Evolutionary conservation across 2,888 invertebrate genomes (phyloP).

Genomic region (Eustalomyia histrio): DNA sequence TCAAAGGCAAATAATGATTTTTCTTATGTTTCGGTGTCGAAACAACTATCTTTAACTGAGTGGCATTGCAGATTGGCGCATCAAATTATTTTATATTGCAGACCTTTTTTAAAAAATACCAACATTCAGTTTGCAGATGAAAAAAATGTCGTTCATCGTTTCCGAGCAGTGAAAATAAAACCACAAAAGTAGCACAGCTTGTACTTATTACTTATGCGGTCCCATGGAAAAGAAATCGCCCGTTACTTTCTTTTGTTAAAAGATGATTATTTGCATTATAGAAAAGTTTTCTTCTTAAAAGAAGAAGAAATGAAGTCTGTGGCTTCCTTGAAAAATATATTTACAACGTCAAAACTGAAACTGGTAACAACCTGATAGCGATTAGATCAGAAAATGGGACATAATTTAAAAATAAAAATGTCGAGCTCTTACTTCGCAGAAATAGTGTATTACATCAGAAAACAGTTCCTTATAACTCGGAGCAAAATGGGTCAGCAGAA

Average conservation of each 20-base stretch:
- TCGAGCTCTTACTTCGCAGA: conserved; percentile 26
- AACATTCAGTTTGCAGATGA: conserved; percentile 35
- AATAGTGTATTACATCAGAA: conserved; percentile 30
- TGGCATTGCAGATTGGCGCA: conserved; percentile 12
- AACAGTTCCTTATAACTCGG: conserved; percentile 34
- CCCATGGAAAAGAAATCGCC: conserved; percentile 34
- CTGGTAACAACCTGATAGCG: conserved; percentile 18
- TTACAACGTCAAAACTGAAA: conserved; percentile 33
- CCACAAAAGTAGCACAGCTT: conserved; percentile 29
- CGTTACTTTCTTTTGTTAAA: conserved; percentile 31
- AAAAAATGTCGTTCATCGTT: conserved; percentile 32
- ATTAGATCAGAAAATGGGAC: conserved; percentile 35
- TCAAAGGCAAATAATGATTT: conserved; percentile 20
- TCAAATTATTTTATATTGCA: conserved; percentile 25
- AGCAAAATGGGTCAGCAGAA: conserved; percentile 46
- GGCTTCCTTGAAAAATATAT: conserved; percentile 28
- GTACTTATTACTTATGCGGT: conserved; percentile 37
- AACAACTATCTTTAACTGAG: conserved; percentile 7
- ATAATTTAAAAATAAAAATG: conserved; percentile 40
- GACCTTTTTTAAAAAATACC: conserved; percentile 24
- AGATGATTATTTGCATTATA: conserved; percentile 29
- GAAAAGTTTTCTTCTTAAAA: conserved; percentile 39
- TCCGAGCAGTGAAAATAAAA: conserved; percentile 14
- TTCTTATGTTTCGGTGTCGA: conserved; percentile 21
- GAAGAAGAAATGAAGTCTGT: conserved; percentile 25